A percentile compares a stretch with the other conserved stretches of the same genome.
Conservation (phyloP, 2,797 vertebrate species). For the Spatula versicolor region DNA sequence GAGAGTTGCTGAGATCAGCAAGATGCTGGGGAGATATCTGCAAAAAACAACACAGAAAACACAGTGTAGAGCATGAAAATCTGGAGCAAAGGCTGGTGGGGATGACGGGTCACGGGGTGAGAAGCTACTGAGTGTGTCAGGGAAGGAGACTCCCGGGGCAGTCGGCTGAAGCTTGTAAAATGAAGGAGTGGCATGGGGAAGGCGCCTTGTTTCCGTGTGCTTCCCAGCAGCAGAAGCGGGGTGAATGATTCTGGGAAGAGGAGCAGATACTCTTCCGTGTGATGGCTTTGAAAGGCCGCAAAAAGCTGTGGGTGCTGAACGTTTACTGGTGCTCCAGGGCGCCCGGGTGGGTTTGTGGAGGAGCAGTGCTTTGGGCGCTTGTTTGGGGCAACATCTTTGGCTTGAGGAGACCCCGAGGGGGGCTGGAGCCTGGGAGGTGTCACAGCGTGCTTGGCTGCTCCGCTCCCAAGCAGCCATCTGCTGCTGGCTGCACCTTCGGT, state of each 20-base stretch:
- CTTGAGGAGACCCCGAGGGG: background rate
- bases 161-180: background rate
- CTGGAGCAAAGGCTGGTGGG: accelerated
- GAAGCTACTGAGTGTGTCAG: background rate
- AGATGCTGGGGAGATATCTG: background rate
- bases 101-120: accelerated
- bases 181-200: background rate
- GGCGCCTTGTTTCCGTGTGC: background rate
- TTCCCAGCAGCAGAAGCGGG: background rate
- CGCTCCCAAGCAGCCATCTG: background rate
- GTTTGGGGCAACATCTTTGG: background rate
- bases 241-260: background rate
- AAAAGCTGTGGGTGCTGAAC: background rate
- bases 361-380: accelerated
- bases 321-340: background rate
- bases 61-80: background rate
- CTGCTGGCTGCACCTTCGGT: background rate
- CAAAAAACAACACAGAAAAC: no score
- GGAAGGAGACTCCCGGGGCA: background rate
- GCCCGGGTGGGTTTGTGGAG: background rate
- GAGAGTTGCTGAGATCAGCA: background rate
- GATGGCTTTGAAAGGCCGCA: background rate
- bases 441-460: background rate
- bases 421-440: background rate
- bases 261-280: background rate